A percentile compares a stretch with the other conserved stretches of the same genome.
phyloP scores from a whole-genome alignment of 2,797 vertebrate genomes.

The Morelia viridis region DNA sequence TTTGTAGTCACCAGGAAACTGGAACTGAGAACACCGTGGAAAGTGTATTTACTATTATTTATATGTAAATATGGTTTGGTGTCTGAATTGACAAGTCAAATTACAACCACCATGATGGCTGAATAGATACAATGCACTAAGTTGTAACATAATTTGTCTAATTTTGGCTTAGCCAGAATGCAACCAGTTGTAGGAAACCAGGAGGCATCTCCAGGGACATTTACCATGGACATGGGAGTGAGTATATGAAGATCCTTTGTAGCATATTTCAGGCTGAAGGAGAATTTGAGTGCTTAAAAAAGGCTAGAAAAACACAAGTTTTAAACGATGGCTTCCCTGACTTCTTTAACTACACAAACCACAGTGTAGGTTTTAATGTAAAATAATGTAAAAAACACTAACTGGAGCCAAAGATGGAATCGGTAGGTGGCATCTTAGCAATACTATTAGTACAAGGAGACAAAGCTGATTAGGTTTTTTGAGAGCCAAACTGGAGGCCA shows the following conservation, averaged over 20 bases:
- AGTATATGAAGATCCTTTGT: neutral
- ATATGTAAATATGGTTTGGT: neutral
- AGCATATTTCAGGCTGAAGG: neutral
- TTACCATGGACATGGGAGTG: neutral
- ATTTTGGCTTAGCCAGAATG: neutral
- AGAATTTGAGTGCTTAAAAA: neutral
- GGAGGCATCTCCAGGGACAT: neutral
- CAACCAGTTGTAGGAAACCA: neutral
- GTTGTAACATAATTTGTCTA: neutral
- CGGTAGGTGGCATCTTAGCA: neutral
- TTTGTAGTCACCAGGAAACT: neutral
- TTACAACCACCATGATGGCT: neutral
- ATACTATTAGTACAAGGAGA: neutral
- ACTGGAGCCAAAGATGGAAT: neutral
- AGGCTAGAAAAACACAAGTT: neutral
- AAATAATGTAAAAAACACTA: neutral
- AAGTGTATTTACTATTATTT: neutral
- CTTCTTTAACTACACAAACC: neutral
- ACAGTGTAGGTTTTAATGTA: neutral
- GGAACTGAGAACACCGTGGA: neutral
- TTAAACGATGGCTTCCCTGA: neutral
- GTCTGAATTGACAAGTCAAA: neutral
- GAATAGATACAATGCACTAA: neutral
- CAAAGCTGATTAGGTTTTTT: neutral
- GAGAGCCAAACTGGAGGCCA: neutral